These are phyloP conservation scores for Ptychodera flava DNA, from an alignment of 35 echinoderm and acorn worm species.

Conservation along the genomic window DNA sequence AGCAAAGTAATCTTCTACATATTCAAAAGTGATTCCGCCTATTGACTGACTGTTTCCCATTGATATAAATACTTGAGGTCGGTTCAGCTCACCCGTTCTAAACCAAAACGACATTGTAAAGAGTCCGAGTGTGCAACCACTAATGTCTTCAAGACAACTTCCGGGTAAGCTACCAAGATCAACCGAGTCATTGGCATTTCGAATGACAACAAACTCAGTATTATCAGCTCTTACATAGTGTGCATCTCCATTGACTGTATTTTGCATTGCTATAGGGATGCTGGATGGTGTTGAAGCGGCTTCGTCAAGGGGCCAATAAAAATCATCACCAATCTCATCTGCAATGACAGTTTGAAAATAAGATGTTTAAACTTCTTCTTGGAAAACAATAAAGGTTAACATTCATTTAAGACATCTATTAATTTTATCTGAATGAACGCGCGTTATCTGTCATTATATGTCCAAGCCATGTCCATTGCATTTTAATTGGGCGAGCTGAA, in stretches of 20 bases:
- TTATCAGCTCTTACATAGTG: background rate
- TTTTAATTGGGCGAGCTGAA: too few relatives aligned
- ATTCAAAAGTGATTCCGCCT: background rate
- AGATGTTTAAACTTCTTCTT: too few relatives aligned
- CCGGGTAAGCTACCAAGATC: background rate
- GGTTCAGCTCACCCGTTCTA: background rate
- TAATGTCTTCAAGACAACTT: background rate
- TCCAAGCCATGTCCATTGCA: too few relatives aligned
- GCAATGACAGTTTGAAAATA: too few relatives aligned
- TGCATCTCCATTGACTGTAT: background rate
- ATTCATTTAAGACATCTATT: too few relatives aligned
- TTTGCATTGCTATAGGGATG: too few relatives aligned
- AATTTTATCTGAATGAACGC: too few relatives aligned
- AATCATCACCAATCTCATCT: too few relatives aligned
- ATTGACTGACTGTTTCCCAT: background rate
- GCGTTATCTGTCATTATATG: too few relatives aligned
- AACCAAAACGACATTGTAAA: background rate
- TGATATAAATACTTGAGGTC: background rate
- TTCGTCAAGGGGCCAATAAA: too few relatives aligned
- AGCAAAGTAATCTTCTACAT: background rate
- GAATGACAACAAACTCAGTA: background rate
- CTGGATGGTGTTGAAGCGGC: too few relatives aligned
- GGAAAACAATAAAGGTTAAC: too few relatives aligned
- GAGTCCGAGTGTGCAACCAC: background rate
- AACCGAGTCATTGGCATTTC: background rate